Evolutionary conservation across 2,888 invertebrate genomes (phyloP).

Genomic region (Nomada fabriciana): DNA sequence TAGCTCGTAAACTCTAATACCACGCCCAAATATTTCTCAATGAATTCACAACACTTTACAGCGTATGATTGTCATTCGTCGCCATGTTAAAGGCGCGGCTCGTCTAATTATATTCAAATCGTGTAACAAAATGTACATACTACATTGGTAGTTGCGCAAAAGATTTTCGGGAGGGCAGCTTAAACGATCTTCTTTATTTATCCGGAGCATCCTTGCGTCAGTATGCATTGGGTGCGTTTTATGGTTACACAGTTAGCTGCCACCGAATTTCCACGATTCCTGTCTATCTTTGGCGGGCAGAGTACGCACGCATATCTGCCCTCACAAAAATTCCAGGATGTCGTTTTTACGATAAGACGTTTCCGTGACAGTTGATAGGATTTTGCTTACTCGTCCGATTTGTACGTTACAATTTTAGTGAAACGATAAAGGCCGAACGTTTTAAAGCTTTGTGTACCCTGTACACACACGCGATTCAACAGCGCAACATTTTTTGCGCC

Average conservation of each 20-base stretch:
- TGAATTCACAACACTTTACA: conserved; percentile 8
- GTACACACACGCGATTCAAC: not conserved
- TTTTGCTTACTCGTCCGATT: conserved; percentile 50
- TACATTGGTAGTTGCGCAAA: not conserved
- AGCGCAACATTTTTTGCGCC: not conserved
- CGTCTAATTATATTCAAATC: not conserved
- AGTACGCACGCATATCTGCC: conserved; percentile 15
- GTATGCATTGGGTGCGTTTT: not conserved
- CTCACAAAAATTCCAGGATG: conserved; percentile 65
- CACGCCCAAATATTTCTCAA: not conserved
- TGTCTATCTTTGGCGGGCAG: conserved; percentile 22
- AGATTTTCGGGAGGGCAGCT: not conserved
- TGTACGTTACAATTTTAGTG: not conserved
- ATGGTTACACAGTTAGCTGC: not conserved
- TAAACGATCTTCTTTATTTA: not conserved
- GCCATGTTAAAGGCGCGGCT: not conserved
- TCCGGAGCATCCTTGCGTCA: not conserved
- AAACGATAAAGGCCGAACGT: not conserved
- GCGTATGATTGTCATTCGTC: not conserved
- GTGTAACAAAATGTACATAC: not conserved
- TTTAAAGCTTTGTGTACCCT: not conserved
- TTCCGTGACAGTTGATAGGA: conserved; percentile 65
- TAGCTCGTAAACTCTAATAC: not conserved
- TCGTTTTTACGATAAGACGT: conserved; percentile 61
- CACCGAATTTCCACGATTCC: conserved; percentile 15